Evolutionary conservation across 2,797 vertebrate genomes (phyloP).

Genomic region (Rhynchotus rufescens): DNA sequence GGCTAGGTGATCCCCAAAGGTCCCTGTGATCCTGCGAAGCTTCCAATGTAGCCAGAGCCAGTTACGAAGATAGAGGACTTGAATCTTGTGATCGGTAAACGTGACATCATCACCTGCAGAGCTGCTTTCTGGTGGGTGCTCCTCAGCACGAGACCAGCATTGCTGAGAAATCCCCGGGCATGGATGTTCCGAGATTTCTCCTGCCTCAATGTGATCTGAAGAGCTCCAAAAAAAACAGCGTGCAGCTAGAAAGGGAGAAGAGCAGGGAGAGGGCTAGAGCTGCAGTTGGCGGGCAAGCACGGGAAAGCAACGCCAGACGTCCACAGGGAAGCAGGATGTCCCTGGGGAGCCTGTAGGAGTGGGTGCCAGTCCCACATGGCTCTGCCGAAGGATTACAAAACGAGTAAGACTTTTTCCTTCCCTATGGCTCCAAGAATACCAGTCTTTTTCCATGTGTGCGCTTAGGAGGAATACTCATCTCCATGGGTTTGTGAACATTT

Average conservation of each 20-base stretch:
- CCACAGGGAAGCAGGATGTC: not conserved
- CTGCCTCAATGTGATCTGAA: not conserved
- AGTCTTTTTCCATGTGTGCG: fast-evolving
- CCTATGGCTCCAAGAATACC: fast-evolving
- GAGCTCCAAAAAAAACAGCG: not conserved
- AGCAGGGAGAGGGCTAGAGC: not conserved
- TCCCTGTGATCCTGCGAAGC: not conserved
- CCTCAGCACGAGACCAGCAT: not conserved
- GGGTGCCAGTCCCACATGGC: not conserved
- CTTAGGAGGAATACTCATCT: not conserved
- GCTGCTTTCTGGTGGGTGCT: not conserved
- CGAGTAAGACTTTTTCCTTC: not conserved
- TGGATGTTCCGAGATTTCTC: not conserved
- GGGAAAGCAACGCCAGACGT: not conserved
- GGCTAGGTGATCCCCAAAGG: too few species aligned
- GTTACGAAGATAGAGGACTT: not conserved
- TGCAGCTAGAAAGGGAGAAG: not conserved
- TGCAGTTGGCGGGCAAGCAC: not conserved
- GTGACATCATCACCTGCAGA: fast-evolving
- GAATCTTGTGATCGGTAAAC: not conserved
- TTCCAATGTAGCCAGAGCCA: not conserved
- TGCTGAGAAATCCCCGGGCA: not conserved
- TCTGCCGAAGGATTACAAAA: not conserved
- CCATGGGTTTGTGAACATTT: not conserved
- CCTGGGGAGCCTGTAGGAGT: not conserved